Evolutionary conservation across 2,797 vertebrate species (phyloP), one percentile per base, ranked within the genome.

Genomic region (Schizothorax lantsangensis): DNA sequence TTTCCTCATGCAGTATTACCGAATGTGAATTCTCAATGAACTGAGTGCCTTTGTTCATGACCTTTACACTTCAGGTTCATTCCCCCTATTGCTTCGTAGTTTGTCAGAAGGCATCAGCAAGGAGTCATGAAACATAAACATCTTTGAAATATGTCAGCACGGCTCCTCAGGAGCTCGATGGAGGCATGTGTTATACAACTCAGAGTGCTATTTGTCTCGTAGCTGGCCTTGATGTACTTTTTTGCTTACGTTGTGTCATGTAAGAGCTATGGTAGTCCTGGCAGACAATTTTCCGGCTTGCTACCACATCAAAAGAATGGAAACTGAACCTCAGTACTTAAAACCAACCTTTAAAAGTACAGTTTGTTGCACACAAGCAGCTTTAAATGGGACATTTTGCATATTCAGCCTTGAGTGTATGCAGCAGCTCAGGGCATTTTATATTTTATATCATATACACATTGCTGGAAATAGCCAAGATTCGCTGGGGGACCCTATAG

Each of bases 181-280:
- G 49, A 40, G 21, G 19, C 77, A 64, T 81, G 81, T 81, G 78
- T 64, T 86, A 81, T 81, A 43, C 11, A 38, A 38, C 78, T 72
- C 54, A 9, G 21, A 81, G 21, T 40, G 54, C 54, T 26, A 86
- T 86, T 81, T 73, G 52, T 86, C 84, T 86, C 45, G 10, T 64
- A 38, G 33, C 68, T 81, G 84, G 52, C 84, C 78, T 86, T 86
- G 68, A 64, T 74, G 84, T 73, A 38, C 40, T 73, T 80, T 80
- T 81, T 72, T 15, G 2, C 40, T 72, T 45, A 33, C 40, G 14
- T 47, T 72, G 26, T 33, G 26, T 73, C 77, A 72, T 64, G 54
- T 80, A 73, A 73, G 66, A 73, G 84, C 52, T 72, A 86, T 62
- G 84, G 43, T 59, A 30, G 15, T 79, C n/a, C 49, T 85, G 38